Conservation (phyloP, 2,797 vertebrate genomes). For the Bradypodion pumilum region DNA sequence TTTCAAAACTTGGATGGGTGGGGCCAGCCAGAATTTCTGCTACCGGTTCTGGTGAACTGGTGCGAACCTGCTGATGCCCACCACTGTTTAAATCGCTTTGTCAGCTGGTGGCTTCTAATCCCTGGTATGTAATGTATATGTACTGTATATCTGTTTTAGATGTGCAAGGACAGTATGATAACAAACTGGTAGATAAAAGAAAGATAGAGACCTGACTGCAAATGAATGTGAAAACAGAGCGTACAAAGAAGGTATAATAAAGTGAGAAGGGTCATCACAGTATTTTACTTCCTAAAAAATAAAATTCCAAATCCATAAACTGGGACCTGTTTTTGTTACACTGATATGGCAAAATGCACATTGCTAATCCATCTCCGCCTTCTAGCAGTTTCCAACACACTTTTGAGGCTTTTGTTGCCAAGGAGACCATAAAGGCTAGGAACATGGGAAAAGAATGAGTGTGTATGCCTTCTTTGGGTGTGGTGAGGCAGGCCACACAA, state of each 20-base stretch:
- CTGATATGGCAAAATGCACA: not conserved
- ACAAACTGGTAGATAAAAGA: not conserved
- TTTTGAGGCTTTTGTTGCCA: slow-evolving; percentile 20
- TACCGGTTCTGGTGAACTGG: too few species aligned
- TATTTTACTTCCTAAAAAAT: not conserved
- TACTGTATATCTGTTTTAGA: not conserved
- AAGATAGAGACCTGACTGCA: not conserved
- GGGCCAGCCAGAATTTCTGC: too few species aligned
- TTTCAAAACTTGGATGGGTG: too few species aligned
- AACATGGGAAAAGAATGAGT: slow-evolving; percentile 15
- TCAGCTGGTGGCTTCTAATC: not conserved
- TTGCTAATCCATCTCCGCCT: not conserved
- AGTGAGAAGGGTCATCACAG: not conserved
- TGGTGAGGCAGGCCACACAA: not conserved
- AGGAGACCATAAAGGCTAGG: slow-evolving; percentile 12
- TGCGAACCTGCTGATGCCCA: too few species aligned
- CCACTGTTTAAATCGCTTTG: too few species aligned
- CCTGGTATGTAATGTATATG: too few species aligned
- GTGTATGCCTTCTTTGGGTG: not conserved
- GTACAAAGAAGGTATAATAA: not conserved
- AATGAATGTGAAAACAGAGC: not conserved
- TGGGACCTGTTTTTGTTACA: not conserved
- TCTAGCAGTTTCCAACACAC: slow-evolving; percentile 5
- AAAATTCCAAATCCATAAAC: not conserved
- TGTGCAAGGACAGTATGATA: not conserved